These are phyloP conservation scores for Zelostemma sp. DNA, from an alignment of 1,140 invertebrate genomes.

Conservation along the genomic window DNA sequence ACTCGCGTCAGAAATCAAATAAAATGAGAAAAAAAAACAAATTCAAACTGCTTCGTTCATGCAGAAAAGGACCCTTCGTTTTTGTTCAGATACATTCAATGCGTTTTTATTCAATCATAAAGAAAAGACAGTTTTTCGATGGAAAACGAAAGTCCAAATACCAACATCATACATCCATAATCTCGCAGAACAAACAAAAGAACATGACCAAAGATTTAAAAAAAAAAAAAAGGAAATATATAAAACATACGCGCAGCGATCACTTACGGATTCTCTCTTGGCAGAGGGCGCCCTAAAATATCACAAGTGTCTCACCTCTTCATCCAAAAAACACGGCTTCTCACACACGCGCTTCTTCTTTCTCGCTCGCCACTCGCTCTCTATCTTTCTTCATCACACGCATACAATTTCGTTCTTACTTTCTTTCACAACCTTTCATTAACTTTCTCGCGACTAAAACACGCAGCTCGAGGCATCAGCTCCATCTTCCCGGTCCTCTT, in stretches of 20 bases:
- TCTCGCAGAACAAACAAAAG: not conserved
- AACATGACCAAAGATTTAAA: not conserved
- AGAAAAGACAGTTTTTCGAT: too few relatives aligned
- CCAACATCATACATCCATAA: too few relatives aligned
- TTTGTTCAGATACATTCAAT: too few relatives aligned
- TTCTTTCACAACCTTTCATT: conserved; percentile 37
- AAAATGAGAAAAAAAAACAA: too few relatives aligned
- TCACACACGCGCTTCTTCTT: not conserved
- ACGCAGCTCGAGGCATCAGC: conserved; percentile 52
- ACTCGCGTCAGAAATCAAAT: too few relatives aligned
- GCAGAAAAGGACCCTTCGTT: too few relatives aligned
- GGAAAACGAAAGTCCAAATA: too few relatives aligned
- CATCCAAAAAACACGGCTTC: conserved; percentile 6
- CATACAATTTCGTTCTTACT: conserved; percentile 15
- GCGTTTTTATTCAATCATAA: too few relatives aligned
- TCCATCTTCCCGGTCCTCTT: conserved; percentile 58
- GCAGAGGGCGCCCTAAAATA: not conserved
- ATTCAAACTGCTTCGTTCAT: too few relatives aligned
- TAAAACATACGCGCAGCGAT: not conserved
- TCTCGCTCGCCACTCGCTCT: conserved; percentile 20
- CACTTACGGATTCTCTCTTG: conserved; percentile 2
- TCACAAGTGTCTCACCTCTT: conserved; percentile 17
- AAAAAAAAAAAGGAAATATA: not conserved
- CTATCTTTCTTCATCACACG: not conserved
- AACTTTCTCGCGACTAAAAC: conserved; percentile 22